Evolutionary conservation across 2,797 vertebrate genomes (phyloP).

Genomic region (Pelodytes ibericus): DNA sequence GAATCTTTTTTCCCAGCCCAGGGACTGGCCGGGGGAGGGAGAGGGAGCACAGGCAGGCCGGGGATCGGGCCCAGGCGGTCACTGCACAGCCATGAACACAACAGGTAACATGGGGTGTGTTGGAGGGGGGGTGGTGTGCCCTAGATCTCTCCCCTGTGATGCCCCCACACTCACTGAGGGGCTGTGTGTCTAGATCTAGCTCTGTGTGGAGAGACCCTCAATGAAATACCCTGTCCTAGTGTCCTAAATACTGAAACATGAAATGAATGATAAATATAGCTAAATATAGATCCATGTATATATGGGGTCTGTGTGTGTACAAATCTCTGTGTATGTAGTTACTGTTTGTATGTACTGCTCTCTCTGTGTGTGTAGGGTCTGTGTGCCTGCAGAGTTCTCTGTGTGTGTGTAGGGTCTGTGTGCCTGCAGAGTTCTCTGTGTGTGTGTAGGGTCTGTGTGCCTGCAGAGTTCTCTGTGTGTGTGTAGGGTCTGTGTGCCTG

Average conservation of each 20-base stretch:
- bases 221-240: too few species aligned
- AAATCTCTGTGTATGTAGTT: too few species aligned
- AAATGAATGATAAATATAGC: too few species aligned
- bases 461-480: not conserved
- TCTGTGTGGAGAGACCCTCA: too few species aligned
- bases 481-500: not conserved
- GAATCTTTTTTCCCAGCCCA: slow-evolving; percentile 32
- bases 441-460: not conserved
- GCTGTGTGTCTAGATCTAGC: too few species aligned
- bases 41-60: slow-evolving; percentile 24
- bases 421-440: not conserved
- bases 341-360: not conserved
- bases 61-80: slow-evolving; percentile 31
- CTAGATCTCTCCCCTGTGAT: not conserved
- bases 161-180: not conserved
- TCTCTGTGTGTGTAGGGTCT: not conserved
- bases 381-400: not conserved
- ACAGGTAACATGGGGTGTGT: slow-evolving; percentile 30
- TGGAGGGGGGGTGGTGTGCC: not conserved
- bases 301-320: too few species aligned
- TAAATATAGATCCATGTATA: too few species aligned
- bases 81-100: slow-evolving; percentile 12
- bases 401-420: not conserved
- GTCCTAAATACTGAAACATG: too few species aligned
- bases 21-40: slow-evolving; percentile 24